Base-by-base conservation (phyloP, 2,797 vertebrate genomes). In the Macropodus opercularis region DNA sequence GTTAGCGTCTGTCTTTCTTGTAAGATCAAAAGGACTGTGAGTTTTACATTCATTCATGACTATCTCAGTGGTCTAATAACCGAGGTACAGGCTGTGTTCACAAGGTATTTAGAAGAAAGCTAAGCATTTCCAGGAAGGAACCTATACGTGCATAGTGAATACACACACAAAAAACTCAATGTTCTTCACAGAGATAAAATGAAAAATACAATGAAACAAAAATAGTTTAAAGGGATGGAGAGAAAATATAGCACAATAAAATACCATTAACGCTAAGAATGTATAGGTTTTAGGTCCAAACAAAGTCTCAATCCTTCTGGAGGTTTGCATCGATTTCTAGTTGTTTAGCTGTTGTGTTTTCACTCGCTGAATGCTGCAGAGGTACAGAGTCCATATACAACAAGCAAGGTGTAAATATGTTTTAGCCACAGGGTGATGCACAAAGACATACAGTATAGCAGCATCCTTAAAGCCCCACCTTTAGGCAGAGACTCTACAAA, bases 1-100 rank as follows among this genome's bases (percentile, higher is more conserved):
- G 31, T 19, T 40, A 38, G 21, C 58, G 14, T 66, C 46, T 46
- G 13, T 65, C 11, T 44, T 47, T 1, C 5, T 31, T 4, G 41
- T 19, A 17, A 43, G 40, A 56, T 49, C 22, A 38, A 57, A 42
- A 15, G 6, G 18, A 4, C 1, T 57, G 21, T 40, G 14, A 42
- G 62, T 0, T 67, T 35, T 43, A 41, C 1, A 56, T 18, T 15
- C 14, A 22, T 6, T 49, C 31, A 42, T 56, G 18, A 53, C 47
- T 63, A 43, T 59, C 36, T 57, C 22, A 63, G 9, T n/a, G 24
- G 17, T 63, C 27, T 12, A 23, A 44, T 29, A 55, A 39, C 27
- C 17, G 17, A 38, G 9, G 29, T 34, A 31, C 1, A 35, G 6
- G 13, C 1, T n/a, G 46, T 36, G 3, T 42, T 58, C 29, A 47